Conservation (phyloP, 1,140 invertebrate species). For the Pseudobourletiella spinata region DNA sequence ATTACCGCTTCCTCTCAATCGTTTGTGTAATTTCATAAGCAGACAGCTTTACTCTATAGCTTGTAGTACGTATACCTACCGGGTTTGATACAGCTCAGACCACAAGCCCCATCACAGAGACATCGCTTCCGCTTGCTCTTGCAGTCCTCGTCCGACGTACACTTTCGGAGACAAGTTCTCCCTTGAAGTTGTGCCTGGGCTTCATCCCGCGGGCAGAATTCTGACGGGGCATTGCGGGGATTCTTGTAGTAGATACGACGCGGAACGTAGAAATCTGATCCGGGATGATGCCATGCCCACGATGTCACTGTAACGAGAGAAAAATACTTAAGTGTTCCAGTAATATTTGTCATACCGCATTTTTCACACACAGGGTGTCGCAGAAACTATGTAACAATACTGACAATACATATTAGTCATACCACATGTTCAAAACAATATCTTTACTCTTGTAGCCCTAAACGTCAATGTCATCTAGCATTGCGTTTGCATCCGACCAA, state of each 20-base stretch:
- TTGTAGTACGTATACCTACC: constrained; percentile 43
- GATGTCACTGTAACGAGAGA: background rate
- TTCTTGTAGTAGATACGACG: constrained; percentile 61
- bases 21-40: too few relatives aligned
- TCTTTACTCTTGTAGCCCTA: too few relatives aligned
- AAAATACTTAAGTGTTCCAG: too few relatives aligned
- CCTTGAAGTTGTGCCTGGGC: constrained; percentile 49
- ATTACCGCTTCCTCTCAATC: too few relatives aligned
- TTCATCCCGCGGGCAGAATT: constrained; percentile 70
- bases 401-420: too few relatives aligned
- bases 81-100: constrained; percentile 93
- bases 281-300: constrained; percentile 25
- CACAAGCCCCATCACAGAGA: constrained; percentile 90
- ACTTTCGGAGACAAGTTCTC: constrained; percentile 84
- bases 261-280: constrained; percentile 9
- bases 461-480: too few relatives aligned
- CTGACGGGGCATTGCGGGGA: constrained; percentile 57
- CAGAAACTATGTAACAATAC: too few relatives aligned
- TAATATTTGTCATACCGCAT: too few relatives aligned
- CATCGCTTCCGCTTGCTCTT: constrained; percentile 95
- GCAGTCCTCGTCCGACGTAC: constrained; percentile 87
- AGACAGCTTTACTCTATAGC: background rate
- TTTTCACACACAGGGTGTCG: too few relatives aligned
- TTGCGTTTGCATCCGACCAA: too few relatives aligned
- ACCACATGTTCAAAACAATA: too few relatives aligned